A percentile compares a stretch with the other conserved stretches of the same genome.
These are phyloP conservation scores for Lagopus muta DNA, from an alignment of 2,113 vertebrate genomes.

Conservation along the genomic window DNA sequence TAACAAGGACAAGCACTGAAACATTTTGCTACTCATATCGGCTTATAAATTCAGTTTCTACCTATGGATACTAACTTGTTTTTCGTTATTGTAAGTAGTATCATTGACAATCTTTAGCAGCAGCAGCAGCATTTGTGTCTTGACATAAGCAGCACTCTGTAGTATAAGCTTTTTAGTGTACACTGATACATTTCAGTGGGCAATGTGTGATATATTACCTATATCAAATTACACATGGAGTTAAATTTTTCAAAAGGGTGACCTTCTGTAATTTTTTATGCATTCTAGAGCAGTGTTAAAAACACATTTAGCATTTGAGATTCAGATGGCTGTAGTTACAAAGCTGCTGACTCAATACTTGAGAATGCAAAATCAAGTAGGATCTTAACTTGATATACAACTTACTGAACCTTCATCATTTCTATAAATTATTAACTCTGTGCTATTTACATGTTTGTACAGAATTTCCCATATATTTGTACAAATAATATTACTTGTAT, in stretches of 20 bases:
- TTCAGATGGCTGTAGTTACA: constrained; percentile 86
- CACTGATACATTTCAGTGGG: neutral
- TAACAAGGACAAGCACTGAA: neutral
- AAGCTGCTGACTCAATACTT: constrained; percentile 91
- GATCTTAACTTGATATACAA: constrained; percentile 48
- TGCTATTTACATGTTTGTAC: constrained; percentile 42
- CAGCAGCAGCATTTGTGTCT: constrained; percentile 6
- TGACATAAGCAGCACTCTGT: neutral
- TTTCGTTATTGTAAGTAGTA: neutral
- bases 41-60: constrained; percentile 35
- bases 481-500: constrained; percentile 25
- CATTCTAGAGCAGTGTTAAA: constrained; percentile 80
- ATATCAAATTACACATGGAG: constrained; percentile 71
- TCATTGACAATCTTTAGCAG: constrained; percentile 29
- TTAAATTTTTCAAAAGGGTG: constrained; percentile 71
- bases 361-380: constrained; percentile 71
- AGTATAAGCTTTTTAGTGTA: neutral
- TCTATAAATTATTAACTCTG: constrained; percentile 70
- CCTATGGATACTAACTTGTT: neutral
- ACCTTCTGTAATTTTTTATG: constrained; percentile 83
- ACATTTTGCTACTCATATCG: neutral
- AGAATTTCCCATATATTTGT: constrained; percentile 47
- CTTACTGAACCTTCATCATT: constrained; percentile 77
- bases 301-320: constrained; percentile 93
- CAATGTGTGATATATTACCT: constrained; percentile 28